phyloP scores from a whole-genome alignment of 2,113 vertebrate genomes.

The Psammodynastes pulverulentus region DNA sequence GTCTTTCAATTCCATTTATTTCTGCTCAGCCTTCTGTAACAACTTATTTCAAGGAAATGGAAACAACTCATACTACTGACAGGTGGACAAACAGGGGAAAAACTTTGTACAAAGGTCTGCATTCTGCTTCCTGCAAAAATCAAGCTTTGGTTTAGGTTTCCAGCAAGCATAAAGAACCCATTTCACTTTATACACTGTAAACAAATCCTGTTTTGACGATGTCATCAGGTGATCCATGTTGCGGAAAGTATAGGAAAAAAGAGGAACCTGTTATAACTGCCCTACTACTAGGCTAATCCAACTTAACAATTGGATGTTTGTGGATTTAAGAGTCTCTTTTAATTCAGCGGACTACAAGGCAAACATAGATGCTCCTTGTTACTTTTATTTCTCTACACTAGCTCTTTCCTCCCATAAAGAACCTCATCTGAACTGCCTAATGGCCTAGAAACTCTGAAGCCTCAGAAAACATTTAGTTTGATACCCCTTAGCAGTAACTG shows the following conservation, averaged over 20 bases:
- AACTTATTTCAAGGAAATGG: neutral
- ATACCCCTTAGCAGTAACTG: neutral
- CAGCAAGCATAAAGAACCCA: neutral
- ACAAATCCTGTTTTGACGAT: neutral
- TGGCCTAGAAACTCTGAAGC: neutral
- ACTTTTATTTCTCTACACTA: neutral
- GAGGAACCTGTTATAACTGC: neutral
- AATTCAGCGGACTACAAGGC: neutral
- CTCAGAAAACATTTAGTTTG: neutral
- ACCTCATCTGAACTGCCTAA: neutral
- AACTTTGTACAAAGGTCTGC: neutral
- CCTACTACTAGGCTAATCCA: neutral
- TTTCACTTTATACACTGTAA: slow-evolving; percentile 30
- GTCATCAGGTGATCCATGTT: slow-evolving; percentile 24
- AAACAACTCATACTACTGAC: neutral
- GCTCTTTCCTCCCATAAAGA: neutral
- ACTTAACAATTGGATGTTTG: neutral
- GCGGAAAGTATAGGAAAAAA: neutral
- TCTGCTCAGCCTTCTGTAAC: too few species aligned
- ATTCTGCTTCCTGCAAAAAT: neutral
- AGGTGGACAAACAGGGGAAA: neutral
- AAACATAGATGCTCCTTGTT: neutral
- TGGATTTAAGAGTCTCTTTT: neutral
- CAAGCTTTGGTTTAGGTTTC: neutral
- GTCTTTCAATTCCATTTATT: neutral